phyloP scores from a whole-genome alignment of 2,113 vertebrate species.

The Callaeas wilsoni region DNA sequence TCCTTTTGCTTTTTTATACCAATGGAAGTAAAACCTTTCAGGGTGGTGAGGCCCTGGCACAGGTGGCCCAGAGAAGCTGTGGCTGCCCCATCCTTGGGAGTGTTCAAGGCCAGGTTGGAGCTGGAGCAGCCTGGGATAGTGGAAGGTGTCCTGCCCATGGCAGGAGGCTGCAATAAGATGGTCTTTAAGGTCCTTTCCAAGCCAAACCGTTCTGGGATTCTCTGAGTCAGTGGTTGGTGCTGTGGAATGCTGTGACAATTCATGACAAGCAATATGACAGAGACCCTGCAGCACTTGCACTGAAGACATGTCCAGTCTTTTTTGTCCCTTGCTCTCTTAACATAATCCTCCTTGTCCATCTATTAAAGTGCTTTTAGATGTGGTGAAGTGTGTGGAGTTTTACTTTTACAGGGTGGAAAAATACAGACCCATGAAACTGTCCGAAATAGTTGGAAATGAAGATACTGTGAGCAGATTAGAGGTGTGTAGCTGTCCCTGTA shows the following conservation, averaged over 20 bases:
- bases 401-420: slow-evolving; percentile 88
- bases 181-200: neutral
- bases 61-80: neutral
- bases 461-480: slow-evolving; percentile 94
- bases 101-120: neutral
- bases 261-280: neutral
- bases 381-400: neutral
- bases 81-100: neutral
- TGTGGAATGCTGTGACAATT: neutral
- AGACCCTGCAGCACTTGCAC: neutral
- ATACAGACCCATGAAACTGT: slow-evolving; percentile 87
- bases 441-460: slow-evolving; percentile 91
- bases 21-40: neutral
- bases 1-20: neutral
- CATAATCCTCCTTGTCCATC: neutral
- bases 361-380: fast-evolving
- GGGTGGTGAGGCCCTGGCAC: fast-evolving
- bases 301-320: neutral
- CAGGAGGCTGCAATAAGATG: neutral
- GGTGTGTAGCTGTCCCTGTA: slow-evolving; percentile 52
- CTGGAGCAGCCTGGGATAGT: fast-evolving
- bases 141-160: neutral
- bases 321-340: fast-evolving
- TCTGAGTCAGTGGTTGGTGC: neutral
- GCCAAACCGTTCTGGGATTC: neutral